Conservation (phyloP, 2,888 invertebrate species). For the Vesta saturnalis region DNA sequence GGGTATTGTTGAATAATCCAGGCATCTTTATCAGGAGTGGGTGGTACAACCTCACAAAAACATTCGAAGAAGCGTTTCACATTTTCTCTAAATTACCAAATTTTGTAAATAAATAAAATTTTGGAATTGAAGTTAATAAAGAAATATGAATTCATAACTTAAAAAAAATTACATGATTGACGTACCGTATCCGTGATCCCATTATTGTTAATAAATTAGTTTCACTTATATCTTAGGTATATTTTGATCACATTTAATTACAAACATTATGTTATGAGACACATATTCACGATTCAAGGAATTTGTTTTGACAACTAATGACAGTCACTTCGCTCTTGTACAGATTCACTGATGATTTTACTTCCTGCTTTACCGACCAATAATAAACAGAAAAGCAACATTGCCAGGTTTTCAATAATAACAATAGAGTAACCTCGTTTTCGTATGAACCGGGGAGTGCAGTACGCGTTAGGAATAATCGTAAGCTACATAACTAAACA, state of each 20-base stretch:
- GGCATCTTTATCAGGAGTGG: constrained; percentile 70
- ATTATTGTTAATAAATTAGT: constrained; percentile 48
- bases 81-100: constrained; percentile 70
- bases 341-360: not conserved
- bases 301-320: constrained; percentile 24
- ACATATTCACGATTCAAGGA: not conserved
- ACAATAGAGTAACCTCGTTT: too few species aligned
- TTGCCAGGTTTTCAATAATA: too few species aligned
- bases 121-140: not conserved
- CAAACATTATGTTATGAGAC: constrained; percentile 8
- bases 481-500: too few species aligned
- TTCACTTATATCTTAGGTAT: constrained; percentile 4
- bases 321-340: constrained; percentile 10
- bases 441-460: too few species aligned
- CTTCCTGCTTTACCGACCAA: constrained; percentile 7
- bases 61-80: constrained; percentile 83
- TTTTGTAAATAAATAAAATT: not conserved
- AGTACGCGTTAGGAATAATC: too few species aligned
- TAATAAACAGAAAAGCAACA: too few species aligned
- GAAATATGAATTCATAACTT: too few species aligned
- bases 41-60: constrained; percentile 82
- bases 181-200: constrained; percentile 66
- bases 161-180: constrained; percentile 12
- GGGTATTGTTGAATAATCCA: constrained; percentile 88
- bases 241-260: not conserved